A percentile compares a stretch with the other conserved stretches of the same genome.
Evolutionary conservation across 1,140 invertebrate species (phyloP).

Genomic region (Solen grandis): DNA sequence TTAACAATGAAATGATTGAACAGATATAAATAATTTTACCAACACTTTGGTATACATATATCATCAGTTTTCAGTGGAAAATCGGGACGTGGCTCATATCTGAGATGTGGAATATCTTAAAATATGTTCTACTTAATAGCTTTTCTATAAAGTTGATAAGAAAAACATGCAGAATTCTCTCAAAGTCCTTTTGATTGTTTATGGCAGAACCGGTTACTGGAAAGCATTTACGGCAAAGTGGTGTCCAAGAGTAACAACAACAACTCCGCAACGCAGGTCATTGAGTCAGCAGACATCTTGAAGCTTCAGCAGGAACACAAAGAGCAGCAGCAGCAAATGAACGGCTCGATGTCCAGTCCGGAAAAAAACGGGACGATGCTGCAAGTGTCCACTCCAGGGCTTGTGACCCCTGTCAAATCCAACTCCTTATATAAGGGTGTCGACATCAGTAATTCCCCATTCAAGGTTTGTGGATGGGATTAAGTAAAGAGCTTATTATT

Average conservation of each 20-base stretch:
- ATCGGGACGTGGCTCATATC: too few relatives aligned
- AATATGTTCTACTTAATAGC: too few relatives aligned
- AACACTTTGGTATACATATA: too few relatives aligned
- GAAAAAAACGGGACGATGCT: not conserved
- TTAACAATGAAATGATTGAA: too few relatives aligned
- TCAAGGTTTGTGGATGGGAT: conserved; percentile 65
- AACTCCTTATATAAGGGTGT: conserved; percentile 38
- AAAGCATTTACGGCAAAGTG: conserved; percentile 92
- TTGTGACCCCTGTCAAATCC: conserved; percentile 23
- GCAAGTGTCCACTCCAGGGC: conserved; percentile 15
- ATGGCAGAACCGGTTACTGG: conserved; percentile 88
- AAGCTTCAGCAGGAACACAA: conserved; percentile 79
- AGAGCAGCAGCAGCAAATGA: conserved; percentile 12
- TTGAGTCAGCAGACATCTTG: conserved; percentile 91
- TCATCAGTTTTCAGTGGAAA: too few relatives aligned
- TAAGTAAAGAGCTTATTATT: too few relatives aligned
- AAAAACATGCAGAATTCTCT: too few relatives aligned
- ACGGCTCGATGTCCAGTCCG: not conserved
- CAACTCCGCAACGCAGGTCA: conserved; percentile 84
- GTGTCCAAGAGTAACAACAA: conserved; percentile 81
- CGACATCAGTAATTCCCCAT: conserved; percentile 68
- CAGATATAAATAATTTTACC: too few relatives aligned
- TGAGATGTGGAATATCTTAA: too few relatives aligned
- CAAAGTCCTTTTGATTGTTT: too few relatives aligned
- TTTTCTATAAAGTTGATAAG: too few relatives aligned